Base-by-base conservation (phyloP, 2,113 vertebrate species). In the Suncus etruscus region DNA sequence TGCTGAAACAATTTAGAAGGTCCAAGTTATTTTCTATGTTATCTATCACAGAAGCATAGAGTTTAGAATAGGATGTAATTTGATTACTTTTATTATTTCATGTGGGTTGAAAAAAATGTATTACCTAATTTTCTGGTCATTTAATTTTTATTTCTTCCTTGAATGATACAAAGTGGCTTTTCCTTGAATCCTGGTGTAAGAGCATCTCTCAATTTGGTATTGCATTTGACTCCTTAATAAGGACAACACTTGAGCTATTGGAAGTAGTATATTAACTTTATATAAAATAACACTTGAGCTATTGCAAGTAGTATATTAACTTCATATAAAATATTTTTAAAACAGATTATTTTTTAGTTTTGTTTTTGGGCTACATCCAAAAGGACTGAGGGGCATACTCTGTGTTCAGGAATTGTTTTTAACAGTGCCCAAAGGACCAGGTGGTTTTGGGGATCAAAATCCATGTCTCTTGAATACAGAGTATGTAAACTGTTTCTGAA, bases 131-230 rank as follows among this genome's bases (percentile, higher is more conserved):
- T 92, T 84, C 29, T 93, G 14, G 79, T 91, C 86, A 73, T 78
- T 20, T 72, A 85, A 51, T 87, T 93, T 87, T 8, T 87, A 18
- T 94, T 94, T 95, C 25, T 92, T 89, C 66, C 73, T 70, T 91
- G 45, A 85, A 78, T 86, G 54, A 86, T 12, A 74, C 70, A 68
- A 83, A 75, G 1, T 78, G 16, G 47, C 29, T 76, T 94, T 93
- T 76, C 24, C 39, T 16, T 63, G 58, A 84, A 61, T 73, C 24
- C 20, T 75, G 66, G 25, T 69, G 14, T 29, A 50, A 24, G 29
- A 51, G 24, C 4, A 50, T 27, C 1, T 25, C 9, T 5, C 58
- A 16, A 47, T 2, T 12, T 24, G 3, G 1, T 69, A 45, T 75
- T 89, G 91, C 12, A 50, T 91, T 82, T 87, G 48, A 83, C 2